Conservation (phyloP, 2,888 invertebrate species). For the Cryptosula pallasiana region DNA sequence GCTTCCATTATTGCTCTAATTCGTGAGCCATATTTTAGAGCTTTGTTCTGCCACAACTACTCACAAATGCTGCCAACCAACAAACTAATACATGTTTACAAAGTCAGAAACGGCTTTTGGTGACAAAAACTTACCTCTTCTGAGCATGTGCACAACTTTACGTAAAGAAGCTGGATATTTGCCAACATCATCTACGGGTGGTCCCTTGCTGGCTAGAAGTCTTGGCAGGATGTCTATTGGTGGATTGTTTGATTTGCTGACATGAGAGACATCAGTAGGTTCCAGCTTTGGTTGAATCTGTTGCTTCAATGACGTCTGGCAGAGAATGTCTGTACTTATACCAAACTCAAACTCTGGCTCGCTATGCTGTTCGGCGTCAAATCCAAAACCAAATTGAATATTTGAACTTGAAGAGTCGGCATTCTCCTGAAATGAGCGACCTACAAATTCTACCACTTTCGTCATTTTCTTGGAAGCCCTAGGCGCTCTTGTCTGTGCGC, state of each 20-base stretch:
- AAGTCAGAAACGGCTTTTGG: not conserved
- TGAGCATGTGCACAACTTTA: not conserved
- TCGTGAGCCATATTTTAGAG: not conserved
- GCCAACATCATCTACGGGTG: not conserved
- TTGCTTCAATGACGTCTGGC: not conserved
- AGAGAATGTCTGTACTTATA: not conserved
- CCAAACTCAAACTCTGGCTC: not conserved
- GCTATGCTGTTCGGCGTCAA: not conserved
- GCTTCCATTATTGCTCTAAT: no score
- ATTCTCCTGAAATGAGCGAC: not conserved
- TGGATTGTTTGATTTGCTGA: not conserved
- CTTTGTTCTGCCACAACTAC: not conserved
- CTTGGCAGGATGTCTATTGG: not conserved
- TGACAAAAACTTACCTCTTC: not conserved
- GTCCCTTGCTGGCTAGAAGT: not conserved
- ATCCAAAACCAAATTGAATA: conserved; percentile 7
- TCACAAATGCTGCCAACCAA: not conserved
- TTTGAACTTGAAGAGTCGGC: not conserved
- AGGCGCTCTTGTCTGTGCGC: not conserved
- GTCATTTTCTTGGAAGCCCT: not conserved
- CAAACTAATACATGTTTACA: not conserved
- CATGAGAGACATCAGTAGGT: not conserved
- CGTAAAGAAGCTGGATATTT: not conserved
- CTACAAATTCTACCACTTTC: conserved; percentile 12
- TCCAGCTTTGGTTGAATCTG: not conserved